Conservation (phyloP, 2,797 vertebrate species). For the Prunella strophiata region DNA sequence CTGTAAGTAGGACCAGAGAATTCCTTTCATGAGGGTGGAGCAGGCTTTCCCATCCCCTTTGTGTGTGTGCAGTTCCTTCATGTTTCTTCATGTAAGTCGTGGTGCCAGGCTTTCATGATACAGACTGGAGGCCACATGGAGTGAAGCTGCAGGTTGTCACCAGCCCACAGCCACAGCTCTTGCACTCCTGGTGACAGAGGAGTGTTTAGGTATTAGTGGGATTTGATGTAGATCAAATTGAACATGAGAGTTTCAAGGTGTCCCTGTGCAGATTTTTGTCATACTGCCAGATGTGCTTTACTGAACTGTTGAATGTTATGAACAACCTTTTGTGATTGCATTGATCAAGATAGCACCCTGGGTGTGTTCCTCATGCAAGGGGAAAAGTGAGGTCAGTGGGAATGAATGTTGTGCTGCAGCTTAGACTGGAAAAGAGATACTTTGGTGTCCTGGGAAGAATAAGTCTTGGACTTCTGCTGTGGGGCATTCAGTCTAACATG, state of each 20-base stretch:
- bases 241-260: not conserved
- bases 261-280: not conserved
- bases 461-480: not conserved
- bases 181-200: not conserved
- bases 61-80: too few relatives aligned
- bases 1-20: not conserved
- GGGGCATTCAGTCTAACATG: not conserved
- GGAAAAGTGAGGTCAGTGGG: slow-evolving; percentile 7
- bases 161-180: not conserved
- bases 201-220: not conserved
- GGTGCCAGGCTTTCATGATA: not conserved
- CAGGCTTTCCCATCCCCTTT: not conserved
- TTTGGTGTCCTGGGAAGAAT: not conserved
- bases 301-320: not conserved
- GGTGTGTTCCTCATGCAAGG: not conserved
- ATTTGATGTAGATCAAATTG: not conserved
- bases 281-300: not conserved
- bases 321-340: not conserved
- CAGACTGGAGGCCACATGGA: fast-evolving
- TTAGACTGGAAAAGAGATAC: not conserved
- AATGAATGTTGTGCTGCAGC: slow-evolving; percentile 29
- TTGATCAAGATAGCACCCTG: slow-evolving; percentile 5
- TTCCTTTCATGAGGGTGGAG: not conserved
- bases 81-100: not conserved
- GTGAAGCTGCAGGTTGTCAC: not conserved